Evolutionary conservation across 2,113 vertebrate genomes (phyloP), one percentile per base, ranked within the genome.

Genomic region (Forbesichthys papilliferus): DNA sequence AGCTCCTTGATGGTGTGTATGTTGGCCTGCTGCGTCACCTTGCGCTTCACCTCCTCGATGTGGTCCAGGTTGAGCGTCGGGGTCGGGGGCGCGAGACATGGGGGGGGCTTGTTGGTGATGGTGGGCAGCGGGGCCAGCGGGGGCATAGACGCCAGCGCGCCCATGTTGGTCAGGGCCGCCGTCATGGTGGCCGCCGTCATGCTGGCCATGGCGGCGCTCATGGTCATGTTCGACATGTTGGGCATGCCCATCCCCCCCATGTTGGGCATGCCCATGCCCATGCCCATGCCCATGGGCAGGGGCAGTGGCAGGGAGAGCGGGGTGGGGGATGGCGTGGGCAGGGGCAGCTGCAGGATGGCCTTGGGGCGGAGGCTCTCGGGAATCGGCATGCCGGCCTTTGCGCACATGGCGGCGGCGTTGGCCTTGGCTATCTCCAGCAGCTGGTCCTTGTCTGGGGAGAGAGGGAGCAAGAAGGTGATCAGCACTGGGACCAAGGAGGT

Each of bases 351-450:
- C 87, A 94, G 95, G 86, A 94, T 93, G 73, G 94, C 89, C 86
- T 95, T 95, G 71, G 98, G 98, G 85, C 95, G 95, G 73, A 99
- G 92, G 90, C 95, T 99, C 76, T 96, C 95, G 51, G 96, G 97
- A 66, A 99, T 93, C 55, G 96, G 96, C 88, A 99, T 95, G 27
- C 97, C 96, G 10, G 97, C 97, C 91, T 99, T 99, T 16, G 96
- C 96, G 88, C 97, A 99, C 98, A 99, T 99, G 84, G 97, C 98
- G 9, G 98, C 97, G 64, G 98, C 98, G 70, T 99, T 99, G 82
- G 98, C 98, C 92, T 99, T 99, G 74, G 98, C 98, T 83, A 99
- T 99, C 92, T 99, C 98, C 78, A 99, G 94, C 57, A 99, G 92
- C 74, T 99, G 98, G 82, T 98, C 98, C 85, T 99, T 99, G 89